Evolutionary conservation across 2,888 invertebrate species (phyloP).

Genomic region (Pristionchus fissidentatus): DNA sequence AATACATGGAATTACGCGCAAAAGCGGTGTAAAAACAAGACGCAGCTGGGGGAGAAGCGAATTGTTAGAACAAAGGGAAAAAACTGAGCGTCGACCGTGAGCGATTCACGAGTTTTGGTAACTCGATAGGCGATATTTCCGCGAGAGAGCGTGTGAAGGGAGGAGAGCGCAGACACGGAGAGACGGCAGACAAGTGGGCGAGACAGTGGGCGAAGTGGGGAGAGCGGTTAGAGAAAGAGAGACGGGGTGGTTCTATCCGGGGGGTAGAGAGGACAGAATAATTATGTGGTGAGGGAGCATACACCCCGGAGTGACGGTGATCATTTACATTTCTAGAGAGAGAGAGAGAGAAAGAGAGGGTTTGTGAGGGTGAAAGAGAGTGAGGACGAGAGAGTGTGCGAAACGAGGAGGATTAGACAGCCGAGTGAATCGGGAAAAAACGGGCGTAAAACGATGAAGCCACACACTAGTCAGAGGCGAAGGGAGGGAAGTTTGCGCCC

Average conservation of each 20-base stretch:
- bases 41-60: not conserved
- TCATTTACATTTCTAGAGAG: slow-evolving; percentile 8
- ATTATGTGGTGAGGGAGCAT: not conserved
- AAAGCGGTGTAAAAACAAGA: not conserved
- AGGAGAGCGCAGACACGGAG: not conserved
- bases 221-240: too few relatives aligned
- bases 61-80: not conserved
- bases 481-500: not conserved
- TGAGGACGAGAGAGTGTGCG: not conserved
- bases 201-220: slow-evolving; percentile 24
- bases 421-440: not conserved
- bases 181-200: slow-evolving; percentile 9
- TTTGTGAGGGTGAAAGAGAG: not conserved
- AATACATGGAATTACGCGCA: not conserved
- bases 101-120: slow-evolving; percentile 27
- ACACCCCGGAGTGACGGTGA: not conserved
- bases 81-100: not conserved
- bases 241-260: not conserved
- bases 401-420: not conserved
- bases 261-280: slow-evolving; percentile 22
- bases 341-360: not conserved
- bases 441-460: not conserved
- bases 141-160: slow-evolving; percentile 8
- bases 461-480: not conserved
- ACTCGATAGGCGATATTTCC: slow-evolving; percentile 23